Evolutionary conservation across 1,140 invertebrate genomes (phyloP).

Genomic region (Sesamia nonagrioides): DNA sequence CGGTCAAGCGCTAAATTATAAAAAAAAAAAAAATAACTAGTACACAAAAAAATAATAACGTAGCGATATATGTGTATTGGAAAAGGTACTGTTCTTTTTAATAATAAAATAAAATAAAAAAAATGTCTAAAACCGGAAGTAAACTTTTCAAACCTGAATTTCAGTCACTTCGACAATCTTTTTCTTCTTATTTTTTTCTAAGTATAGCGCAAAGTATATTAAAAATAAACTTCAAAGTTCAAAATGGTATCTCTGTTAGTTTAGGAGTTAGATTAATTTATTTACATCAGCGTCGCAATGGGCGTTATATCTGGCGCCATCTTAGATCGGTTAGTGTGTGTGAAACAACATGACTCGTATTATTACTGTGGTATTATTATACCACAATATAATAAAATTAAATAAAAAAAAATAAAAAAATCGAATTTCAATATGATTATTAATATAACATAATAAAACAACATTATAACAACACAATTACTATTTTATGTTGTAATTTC

Average conservation of each 20-base stretch:
- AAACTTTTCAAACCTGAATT: conserved; percentile 5
- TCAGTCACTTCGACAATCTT: neutral
- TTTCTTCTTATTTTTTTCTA: neutral
- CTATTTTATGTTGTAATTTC: neutral
- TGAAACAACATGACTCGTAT: neutral
- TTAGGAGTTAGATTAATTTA: conserved; percentile 15
- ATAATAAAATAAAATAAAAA: neutral
- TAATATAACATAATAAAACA: neutral
- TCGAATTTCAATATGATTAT: too few relatives aligned
- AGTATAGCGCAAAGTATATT: conserved; percentile 38
- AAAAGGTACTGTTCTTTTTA: neutral
- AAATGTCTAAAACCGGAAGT: neutral
- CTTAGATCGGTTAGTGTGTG: conserved; percentile 16
- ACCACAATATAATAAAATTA: too few relatives aligned
- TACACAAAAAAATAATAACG: too few relatives aligned
- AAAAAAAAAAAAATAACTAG: too few relatives aligned
- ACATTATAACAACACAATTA: neutral
- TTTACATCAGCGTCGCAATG: conserved; percentile 19
- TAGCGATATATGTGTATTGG: neutral
- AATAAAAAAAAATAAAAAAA: too few relatives aligned
- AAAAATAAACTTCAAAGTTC: conserved; percentile 11
- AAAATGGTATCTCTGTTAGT: conserved; percentile 31
- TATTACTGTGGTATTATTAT: neutral
- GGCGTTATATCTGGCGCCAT: conserved; percentile 3
- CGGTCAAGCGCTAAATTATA: too few relatives aligned